Base-by-base conservation (phyloP, 2,888 invertebrate species). In the Parnassius orleans region DNA sequence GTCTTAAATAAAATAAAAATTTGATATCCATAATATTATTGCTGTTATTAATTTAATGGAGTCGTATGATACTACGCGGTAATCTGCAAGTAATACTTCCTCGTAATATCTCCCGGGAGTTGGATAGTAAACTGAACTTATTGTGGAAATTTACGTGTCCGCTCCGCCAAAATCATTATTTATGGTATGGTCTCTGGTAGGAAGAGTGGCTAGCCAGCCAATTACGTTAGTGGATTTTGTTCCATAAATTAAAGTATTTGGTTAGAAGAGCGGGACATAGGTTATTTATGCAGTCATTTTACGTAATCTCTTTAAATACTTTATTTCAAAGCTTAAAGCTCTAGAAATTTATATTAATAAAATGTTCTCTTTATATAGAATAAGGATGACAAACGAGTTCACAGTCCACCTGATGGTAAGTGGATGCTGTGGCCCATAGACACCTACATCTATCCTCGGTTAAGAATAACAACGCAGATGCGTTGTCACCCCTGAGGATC, bases 161-260 rank as follows among this genome's bases (percentile, higher is more conserved):
- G 44, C 54, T 43, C 10, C 44, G 44, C 44, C 47, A 44, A 44
- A 43, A 44, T 54, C 54, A 19, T 54, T 54, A 54, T 54, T 54
- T 54, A 54, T 54, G 19, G 54, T 11, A 12, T 19, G 15, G 54
- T 54, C 43, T 19, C 15, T 43, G 54, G 15, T n/a, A 9, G 14
- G 47, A 14, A 14, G 9, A 43, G 3, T 15, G 54, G 44, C 54
- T 15, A 10, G 53, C 53, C 42, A 7, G 15, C 14, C 53, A 43
- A 53, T 43, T 9, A 42, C 14, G 15, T 53, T 43, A 53, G 53
- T 43, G n/a, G 46, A n/a, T 7, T 24, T 24, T 24, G 24, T n/a
- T 46, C n/a, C 7, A 47, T 47, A 15, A 47, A 47, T 47, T 47
- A 47, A 47, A 47, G 46, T n/a, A 12, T 47, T 47, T 47, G 47